These are phyloP conservation scores for Erpetoichthys calabaricus DNA, from an alignment of 2,797 vertebrate species.

Conservation along the genomic window DNA sequence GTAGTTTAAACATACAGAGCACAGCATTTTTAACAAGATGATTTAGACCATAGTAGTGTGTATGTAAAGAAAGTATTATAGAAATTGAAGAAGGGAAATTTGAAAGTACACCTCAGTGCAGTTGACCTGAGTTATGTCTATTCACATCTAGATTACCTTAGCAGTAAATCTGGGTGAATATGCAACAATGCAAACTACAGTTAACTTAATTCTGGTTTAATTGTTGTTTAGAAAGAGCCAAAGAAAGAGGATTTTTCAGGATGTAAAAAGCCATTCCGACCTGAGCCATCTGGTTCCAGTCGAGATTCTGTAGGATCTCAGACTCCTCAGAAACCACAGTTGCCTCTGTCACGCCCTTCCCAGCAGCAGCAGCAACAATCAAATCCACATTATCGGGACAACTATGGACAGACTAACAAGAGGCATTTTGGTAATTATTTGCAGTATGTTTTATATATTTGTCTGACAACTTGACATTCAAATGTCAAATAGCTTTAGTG, in stretches of 20 bases:
- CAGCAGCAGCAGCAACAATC: conserved; percentile 41
- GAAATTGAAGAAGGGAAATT: no score
- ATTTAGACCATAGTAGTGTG: no score
- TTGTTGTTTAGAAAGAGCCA: conserved; percentile 59
- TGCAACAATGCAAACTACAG: no score
- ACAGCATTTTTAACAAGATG: no score
- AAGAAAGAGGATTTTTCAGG: conserved; percentile 72
- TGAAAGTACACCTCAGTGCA: no score
- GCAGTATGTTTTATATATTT: not conserved
- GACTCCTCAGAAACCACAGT: conserved; percentile 54
- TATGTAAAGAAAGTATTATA: no score
- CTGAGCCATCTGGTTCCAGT: conserved; percentile 75
- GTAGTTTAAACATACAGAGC: no score
- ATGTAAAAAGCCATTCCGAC: conserved; percentile 67
- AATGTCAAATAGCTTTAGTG: not conserved
- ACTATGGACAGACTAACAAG: conserved; percentile 64
- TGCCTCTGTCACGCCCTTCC: conserved; percentile 38
- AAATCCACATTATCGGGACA: conserved; percentile 76
- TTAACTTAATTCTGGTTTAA: not conserved
- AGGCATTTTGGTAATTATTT: conserved; percentile 69
- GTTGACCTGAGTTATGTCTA: no score
- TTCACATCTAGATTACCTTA: no score
- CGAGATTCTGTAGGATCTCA: conserved; percentile 69
- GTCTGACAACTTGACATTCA: no score
- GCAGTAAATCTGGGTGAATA: no score